phyloP scores from a whole-genome alignment of 2,797 vertebrate species.

The Ara ararauna region DNA sequence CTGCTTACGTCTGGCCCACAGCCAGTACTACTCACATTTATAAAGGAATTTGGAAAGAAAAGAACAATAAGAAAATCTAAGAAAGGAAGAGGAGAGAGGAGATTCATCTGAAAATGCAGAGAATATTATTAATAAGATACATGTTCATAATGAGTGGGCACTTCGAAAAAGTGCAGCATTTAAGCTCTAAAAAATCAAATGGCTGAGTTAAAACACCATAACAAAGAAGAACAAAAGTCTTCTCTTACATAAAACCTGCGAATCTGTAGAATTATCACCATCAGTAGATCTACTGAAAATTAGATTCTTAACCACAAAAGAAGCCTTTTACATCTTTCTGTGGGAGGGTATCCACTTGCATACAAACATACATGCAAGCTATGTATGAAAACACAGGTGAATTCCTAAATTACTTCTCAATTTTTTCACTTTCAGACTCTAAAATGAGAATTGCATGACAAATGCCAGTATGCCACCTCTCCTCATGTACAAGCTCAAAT shows the following conservation, averaged over 20 bases:
- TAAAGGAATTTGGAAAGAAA: not conserved
- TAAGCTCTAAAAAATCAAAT: not conserved
- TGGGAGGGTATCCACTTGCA: not conserved
- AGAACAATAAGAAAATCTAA: not conserved
- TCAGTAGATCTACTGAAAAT: not conserved
- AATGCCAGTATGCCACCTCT: not conserved
- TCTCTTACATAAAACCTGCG: not conserved
- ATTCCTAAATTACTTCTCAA: not conserved
- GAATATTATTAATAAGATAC: not conserved
- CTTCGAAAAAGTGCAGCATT: not conserved
- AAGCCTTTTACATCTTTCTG: not conserved
- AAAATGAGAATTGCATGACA: not conserved
- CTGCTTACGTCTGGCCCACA: not conserved
- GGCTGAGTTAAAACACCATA: not conserved
- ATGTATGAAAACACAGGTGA: not conserved
- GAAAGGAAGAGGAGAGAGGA: not conserved
- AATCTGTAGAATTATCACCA: not conserved
- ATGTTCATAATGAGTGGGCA: not conserved
- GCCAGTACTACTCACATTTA: not conserved
- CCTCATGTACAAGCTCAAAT: not conserved
- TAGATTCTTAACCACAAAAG: not conserved
- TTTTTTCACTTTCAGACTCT: not conserved
- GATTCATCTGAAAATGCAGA: not conserved
- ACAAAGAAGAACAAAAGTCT: not conserved
- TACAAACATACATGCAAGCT: not conserved